Percentiles rank a stretch among this genome's conserved stretches.
Conservation (phyloP, 2,113 vertebrate genomes). For the Taurulus bubalis region DNA sequence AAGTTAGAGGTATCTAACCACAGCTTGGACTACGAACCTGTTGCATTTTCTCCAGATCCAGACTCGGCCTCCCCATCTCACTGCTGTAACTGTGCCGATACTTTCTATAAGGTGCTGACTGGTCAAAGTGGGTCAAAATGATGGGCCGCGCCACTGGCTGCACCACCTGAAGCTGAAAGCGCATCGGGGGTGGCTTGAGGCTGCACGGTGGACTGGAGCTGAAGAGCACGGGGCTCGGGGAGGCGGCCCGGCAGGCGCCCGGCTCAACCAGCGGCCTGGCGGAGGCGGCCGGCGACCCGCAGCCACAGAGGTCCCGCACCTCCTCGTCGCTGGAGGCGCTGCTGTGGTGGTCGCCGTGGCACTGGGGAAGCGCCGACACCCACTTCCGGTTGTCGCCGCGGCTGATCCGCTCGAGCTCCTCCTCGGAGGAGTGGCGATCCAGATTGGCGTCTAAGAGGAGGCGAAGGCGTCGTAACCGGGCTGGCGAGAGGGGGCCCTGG, state of each 20-base stretch:
- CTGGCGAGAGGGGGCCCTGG: slow-evolving; percentile 87
- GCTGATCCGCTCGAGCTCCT: slow-evolving; percentile 92
- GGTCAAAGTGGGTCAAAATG: slow-evolving; percentile 88
- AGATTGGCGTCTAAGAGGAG: slow-evolving; percentile 87
- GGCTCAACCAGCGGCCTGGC: slow-evolving; percentile 59
- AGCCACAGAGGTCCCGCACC: slow-evolving; percentile 88
- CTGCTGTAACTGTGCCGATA: slow-evolving; percentile 85
- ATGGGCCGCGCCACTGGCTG: slow-evolving; percentile 83
- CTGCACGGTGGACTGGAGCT: slow-evolving; percentile 91
- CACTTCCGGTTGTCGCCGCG: slow-evolving; percentile 88
- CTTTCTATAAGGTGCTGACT: slow-evolving; percentile 88
- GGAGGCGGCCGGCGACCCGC: slow-evolving; percentile 62
- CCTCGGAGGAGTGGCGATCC: slow-evolving; percentile 91
- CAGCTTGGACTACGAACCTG: slow-evolving; percentile 83
- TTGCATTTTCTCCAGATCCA: slow-evolving; percentile 95
- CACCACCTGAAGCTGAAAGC: slow-evolving; percentile 82
- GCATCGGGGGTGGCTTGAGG: slow-evolving; percentile 84
- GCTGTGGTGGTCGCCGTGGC: slow-evolving; percentile 84
- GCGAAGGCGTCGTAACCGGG: slow-evolving; percentile 85
- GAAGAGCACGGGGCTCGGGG: slow-evolving; percentile 89
- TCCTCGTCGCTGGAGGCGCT: slow-evolving; percentile 93
- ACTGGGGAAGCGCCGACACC: slow-evolving; percentile 78
- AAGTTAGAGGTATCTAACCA: not conserved
- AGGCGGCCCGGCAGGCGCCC: slow-evolving; percentile 69
- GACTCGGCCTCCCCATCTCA: slow-evolving; percentile 88